Percentiles rank a stretch among this genome's conserved stretches.
These are phyloP conservation scores for Oceanites oceanicus DNA, from an alignment of 2,113 vertebrate species.

Conservation along the genomic window DNA sequence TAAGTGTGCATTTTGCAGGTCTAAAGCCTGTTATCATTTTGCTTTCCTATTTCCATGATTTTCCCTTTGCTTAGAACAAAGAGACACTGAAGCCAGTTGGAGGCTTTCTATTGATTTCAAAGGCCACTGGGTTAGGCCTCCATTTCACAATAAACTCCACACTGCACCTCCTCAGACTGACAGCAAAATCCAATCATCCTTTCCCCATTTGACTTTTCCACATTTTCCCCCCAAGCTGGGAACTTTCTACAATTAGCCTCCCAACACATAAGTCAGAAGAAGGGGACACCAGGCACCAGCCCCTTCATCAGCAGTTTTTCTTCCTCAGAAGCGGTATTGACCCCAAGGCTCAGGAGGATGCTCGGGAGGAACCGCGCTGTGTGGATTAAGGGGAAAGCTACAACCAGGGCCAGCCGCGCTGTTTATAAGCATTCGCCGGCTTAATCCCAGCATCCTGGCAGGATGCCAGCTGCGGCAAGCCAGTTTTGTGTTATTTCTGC, in stretches of 20 bases:
- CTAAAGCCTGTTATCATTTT: neutral
- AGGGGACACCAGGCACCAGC: neutral
- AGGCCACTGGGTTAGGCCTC: neutral
- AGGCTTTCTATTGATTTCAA: neutral
- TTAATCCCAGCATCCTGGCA: neutral
- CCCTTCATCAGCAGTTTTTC: neutral
- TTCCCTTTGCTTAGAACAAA: neutral
- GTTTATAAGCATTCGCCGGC: neutral
- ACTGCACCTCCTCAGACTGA: neutral
- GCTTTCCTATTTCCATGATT: neutral
- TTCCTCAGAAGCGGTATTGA: neutral
- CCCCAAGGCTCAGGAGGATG: neutral
- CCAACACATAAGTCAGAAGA: neutral
- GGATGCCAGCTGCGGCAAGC: rapidly evolving
- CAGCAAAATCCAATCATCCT: neutral
- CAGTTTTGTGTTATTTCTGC: neutral
- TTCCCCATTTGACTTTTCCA: neutral
- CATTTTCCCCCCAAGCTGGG: neutral
- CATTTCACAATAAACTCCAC: neutral
- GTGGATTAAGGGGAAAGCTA: neutral
- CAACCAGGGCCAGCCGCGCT: neutral
- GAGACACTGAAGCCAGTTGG: neutral
- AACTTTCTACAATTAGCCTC: neutral
- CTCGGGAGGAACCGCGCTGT: rapidly evolving
- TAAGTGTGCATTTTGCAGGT: neutral